Conservation (phyloP, 2,113 vertebrate genomes). For the Alosa alosa region DNA sequence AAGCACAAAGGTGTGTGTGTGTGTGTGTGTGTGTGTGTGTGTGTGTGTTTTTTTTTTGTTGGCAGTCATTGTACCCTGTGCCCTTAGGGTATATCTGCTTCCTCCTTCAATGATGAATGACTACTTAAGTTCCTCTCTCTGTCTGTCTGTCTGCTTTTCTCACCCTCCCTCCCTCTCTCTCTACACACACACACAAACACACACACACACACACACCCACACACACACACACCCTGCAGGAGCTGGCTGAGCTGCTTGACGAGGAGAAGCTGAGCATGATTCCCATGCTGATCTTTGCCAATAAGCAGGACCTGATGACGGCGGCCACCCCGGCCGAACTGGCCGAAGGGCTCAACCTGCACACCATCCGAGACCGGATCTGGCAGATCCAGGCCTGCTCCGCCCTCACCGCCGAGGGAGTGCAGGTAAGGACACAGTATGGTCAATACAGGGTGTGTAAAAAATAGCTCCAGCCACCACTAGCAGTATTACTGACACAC, state of each 20-base stretch:
- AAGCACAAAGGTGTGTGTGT: neutral
- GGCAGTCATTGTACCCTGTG: neutral
- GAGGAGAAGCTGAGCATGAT: slow-evolving; percentile 88
- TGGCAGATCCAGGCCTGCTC: slow-evolving; percentile 77
- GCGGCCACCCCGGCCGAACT: slow-evolving; percentile 85
- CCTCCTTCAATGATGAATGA: neutral
- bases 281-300: slow-evolving; percentile 84
- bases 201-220: neutral
- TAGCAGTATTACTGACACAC: no score
- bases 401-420: slow-evolving; percentile 69
- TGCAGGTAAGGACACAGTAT: slow-evolving; percentile 58
- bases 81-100: neutral
- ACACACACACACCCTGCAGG: slow-evolving; percentile 61
- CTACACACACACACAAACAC: neutral
- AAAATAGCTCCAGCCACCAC: no score
- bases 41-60: neutral
- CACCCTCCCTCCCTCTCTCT: neutral
- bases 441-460: no score
- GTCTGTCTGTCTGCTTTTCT: slow-evolving; percentile 17
- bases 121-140: neutral
- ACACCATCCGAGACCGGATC: slow-evolving; percentile 83
- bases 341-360: slow-evolving; percentile 67
- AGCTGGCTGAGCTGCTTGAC: slow-evolving; percentile 88
- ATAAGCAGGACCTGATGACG: slow-evolving; percentile 93
- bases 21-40: slow-evolving; percentile 6